Conservation (phyloP, 2,113 vertebrate genomes). For the Mastomys natalensis region DNA sequence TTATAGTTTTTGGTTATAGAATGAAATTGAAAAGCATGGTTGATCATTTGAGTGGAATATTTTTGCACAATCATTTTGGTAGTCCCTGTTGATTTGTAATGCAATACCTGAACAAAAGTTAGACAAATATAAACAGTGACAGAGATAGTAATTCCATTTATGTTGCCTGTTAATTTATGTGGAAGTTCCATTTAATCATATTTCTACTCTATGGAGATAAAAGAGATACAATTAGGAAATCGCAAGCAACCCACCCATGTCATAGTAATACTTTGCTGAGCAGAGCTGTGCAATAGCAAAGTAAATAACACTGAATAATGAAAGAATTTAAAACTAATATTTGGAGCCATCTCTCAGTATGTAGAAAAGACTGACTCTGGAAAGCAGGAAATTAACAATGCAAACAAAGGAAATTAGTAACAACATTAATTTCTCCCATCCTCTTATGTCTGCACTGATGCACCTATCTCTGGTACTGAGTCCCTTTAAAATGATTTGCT, state of each 20-base stretch:
- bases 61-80: background rate
- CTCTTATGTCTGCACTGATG: constrained; percentile 35
- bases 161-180: constrained; percentile 58
- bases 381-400: constrained; percentile 67
- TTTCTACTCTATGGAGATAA: constrained; percentile 57
- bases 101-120: constrained; percentile 56
- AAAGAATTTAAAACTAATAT: constrained; percentile 66
- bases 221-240: constrained; percentile 66
- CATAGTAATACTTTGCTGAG: constrained; percentile 22
- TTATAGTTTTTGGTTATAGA: background rate
- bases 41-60: background rate
- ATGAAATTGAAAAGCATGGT: background rate
- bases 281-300: constrained; percentile 44
- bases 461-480: background rate
- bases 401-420: constrained; percentile 66
- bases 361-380: constrained; percentile 7
- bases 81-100: background rate
- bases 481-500: constrained; percentile 52
- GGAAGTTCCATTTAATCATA: constrained; percentile 54
- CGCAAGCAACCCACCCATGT: constrained; percentile 26
- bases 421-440: constrained; percentile 39
- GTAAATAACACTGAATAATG: constrained; percentile 67
- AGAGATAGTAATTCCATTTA: constrained; percentile 46
- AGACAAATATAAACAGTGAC: constrained; percentile 2
- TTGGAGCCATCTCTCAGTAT: constrained; percentile 34